Evolutionary conservation across 1,140 invertebrate species (phyloP).

Genomic region (Gyrodactylus bullatarudis): DNA sequence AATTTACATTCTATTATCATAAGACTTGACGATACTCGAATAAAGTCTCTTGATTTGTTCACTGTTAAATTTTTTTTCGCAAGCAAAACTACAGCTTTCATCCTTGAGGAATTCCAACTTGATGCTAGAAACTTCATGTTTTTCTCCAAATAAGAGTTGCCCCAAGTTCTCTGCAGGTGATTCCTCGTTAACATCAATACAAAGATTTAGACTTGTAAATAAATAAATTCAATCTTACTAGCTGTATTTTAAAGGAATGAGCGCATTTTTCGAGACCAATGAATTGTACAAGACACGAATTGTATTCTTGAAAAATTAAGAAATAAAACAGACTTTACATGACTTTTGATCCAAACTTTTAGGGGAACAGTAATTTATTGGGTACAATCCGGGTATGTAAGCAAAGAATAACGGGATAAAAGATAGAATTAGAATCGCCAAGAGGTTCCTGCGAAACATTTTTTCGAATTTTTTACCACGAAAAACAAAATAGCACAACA

Average conservation of each 20-base stretch:
- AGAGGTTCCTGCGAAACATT: neutral
- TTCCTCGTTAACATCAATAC: conserved; percentile 31
- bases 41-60: neutral
- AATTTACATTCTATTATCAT: conserved; percentile 41
- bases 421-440: neutral
- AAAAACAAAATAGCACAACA: too few relatives aligned
- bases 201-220: conserved; percentile 52
- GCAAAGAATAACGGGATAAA: neutral
- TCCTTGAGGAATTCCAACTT: neutral
- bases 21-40: conserved; percentile 24
- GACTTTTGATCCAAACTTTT: neutral
- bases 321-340: neutral
- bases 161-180: conserved; percentile 69
- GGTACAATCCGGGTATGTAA: neutral
- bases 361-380: neutral
- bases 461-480: neutral
- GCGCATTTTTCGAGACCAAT: neutral
- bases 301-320: neutral
- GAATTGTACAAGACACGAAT: neutral
- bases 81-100: neutral
- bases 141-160: conserved; percentile 86
- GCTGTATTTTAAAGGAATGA: neutral
- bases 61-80: neutral
- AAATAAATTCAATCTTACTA: neutral
- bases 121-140: conserved; percentile 63